A percentile compares a stretch with the other conserved stretches of the same genome.
These are phyloP conservation scores for Charadrius vociferus DNA, from an alignment of 2,113 vertebrate species.

Conservation along the genomic window DNA sequence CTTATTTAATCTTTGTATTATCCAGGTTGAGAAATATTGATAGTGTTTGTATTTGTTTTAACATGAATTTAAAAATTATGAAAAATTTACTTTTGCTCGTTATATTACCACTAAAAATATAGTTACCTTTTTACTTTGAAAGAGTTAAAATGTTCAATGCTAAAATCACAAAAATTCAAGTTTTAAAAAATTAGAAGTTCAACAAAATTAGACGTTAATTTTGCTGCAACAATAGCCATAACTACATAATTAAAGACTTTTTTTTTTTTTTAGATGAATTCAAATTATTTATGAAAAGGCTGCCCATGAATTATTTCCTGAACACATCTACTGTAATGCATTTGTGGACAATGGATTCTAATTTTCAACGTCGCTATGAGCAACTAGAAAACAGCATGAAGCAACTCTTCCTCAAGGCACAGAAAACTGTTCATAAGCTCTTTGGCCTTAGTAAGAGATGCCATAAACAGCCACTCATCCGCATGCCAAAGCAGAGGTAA, in stretches of 20 bases:
- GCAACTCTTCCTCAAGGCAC: constrained; percentile 86
- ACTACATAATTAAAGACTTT: not conserved
- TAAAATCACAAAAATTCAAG: not conserved
- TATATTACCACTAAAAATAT: not conserved
- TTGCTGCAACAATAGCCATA: not conserved
- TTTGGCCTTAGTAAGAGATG: constrained; percentile 97
- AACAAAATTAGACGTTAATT: not conserved
- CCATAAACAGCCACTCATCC: constrained; percentile 90
- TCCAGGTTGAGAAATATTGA: not conserved
- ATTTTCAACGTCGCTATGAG: constrained; percentile 91
- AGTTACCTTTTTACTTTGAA: not conserved
- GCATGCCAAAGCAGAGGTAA: constrained; percentile 89
- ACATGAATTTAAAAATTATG: not conserved
- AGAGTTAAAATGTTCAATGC: not conserved
- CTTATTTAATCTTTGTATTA: not conserved
- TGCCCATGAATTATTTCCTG: constrained; percentile 92
- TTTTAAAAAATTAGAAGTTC: not conserved
- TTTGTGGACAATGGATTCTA: constrained; percentile 91
- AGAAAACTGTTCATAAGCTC: constrained; percentile 93
- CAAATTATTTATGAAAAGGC: constrained; percentile 90
- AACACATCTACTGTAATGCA: constrained; percentile 90
- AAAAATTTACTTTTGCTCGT: not conserved
- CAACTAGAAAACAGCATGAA: constrained; percentile 91
- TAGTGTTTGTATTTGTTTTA: not conserved
- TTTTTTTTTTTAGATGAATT: constrained; percentile 87